Conservation (phyloP, 1,140 invertebrate genomes). For the Temnothorax nylanderi region DNA sequence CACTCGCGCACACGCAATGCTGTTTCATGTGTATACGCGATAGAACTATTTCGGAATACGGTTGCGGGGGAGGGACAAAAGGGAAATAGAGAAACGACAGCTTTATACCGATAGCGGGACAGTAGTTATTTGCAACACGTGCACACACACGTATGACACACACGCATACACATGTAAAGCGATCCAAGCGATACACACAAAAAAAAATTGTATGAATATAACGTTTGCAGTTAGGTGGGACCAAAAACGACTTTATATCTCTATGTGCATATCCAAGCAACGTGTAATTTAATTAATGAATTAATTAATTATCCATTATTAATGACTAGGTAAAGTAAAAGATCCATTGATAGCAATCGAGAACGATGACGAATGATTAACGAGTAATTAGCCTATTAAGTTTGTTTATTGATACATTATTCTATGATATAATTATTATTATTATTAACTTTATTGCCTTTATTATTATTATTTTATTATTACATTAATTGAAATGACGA, state of each 20-base stretch:
- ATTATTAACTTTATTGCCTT: conserved; percentile 83
- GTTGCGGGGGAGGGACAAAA: conserved; percentile 39
- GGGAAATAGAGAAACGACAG: conserved; percentile 70
- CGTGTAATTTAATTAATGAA: conserved; percentile 86
- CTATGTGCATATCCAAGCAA: conserved; percentile 86
- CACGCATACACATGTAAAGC: conserved; percentile 71
- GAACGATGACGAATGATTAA: conserved; percentile 83
- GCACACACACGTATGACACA: conserved; percentile 65
- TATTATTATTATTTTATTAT: conserved; percentile 79
- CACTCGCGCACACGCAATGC: conserved; percentile 48
- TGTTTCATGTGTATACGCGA: conserved; percentile 80
- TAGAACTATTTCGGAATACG: conserved; percentile 67
- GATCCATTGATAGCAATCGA: conserved; percentile 81
- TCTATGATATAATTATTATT: conserved; percentile 83
- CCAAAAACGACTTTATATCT: conserved; percentile 86
- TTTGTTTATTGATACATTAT: conserved; percentile 86
- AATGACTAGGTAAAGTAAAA: conserved; percentile 80
- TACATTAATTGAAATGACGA: conserved; percentile 73
- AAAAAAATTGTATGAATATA: conserved; percentile 84
- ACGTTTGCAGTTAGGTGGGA: conserved; percentile 86
- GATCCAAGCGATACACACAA: conserved; percentile 72
- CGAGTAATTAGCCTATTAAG: conserved; percentile 83
- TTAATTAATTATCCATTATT: conserved; percentile 84
- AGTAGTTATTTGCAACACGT: conserved; percentile 76
- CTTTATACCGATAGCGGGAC: conserved; percentile 75